A percentile compares a stretch with the other conserved stretches of the same genome.
phyloP scores from a whole-genome alignment of 1,140 invertebrate genomes.

The Lepidostoma basale region DNA sequence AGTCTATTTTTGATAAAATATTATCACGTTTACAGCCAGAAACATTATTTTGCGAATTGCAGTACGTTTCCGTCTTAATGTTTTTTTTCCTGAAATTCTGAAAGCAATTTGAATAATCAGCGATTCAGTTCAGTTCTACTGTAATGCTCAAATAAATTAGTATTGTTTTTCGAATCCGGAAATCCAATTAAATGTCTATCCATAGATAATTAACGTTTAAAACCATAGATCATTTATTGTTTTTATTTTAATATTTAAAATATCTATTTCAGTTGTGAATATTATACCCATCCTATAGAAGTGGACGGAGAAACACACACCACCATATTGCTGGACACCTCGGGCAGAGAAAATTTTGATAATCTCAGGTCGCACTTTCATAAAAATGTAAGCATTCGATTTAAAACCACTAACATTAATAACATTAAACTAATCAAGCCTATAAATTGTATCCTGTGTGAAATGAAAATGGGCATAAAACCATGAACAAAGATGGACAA shows the following conservation, averaged over 20 bases:
- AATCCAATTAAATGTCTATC: background rate
- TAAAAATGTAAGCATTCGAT: slow-evolving; percentile 12
- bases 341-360: slow-evolving; percentile 91
- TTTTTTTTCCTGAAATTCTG: background rate
- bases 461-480: no score
- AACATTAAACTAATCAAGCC: no score
- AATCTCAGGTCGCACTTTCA: slow-evolving; percentile 69
- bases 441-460: no score
- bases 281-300: slow-evolving; percentile 71
- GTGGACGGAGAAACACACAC: slow-evolving; percentile 72
- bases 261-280: slow-evolving; percentile 68
- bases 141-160: background rate
- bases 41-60: no score
- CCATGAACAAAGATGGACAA: no score
- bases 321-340: slow-evolving; percentile 84
- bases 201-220: no score
- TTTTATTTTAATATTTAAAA: background rate
- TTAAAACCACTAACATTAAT: no score
- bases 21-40: no score
- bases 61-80: no score
- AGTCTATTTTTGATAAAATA: no score
- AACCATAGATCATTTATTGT: no score
- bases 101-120: background rate
- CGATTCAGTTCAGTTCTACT: background rate
- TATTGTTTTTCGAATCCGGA: background rate